Evolutionary conservation across 2,113 vertebrate genomes (phyloP).

Genomic region (Bucco capensis): DNA sequence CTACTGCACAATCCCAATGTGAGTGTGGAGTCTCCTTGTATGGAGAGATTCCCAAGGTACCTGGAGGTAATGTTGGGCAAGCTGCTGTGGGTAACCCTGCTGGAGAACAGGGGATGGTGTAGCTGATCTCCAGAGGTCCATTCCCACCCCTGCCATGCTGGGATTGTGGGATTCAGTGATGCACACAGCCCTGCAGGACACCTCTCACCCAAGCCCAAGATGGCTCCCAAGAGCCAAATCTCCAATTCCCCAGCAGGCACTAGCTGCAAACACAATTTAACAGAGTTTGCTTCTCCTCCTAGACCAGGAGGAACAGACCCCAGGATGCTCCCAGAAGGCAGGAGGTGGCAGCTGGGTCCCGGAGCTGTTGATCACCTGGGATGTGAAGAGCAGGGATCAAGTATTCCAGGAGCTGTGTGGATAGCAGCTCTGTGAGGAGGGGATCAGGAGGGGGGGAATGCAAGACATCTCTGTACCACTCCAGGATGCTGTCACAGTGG

Average conservation of each 20-base stretch:
- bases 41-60: neutral
- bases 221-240: neutral
- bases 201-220: neutral
- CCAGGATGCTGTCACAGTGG: neutral
- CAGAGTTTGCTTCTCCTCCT: neutral
- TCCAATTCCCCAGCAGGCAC: neutral
- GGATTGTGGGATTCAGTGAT: neutral
- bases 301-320: fast-evolving
- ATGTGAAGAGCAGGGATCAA: fast-evolving
- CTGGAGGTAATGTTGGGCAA: neutral
- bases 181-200: neutral
- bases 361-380: fast-evolving
- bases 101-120: neutral
- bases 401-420: fast-evolving
- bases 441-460: neutral
- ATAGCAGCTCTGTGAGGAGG: fast-evolving
- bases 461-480: neutral
- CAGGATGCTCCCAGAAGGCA: neutral
- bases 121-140: neutral
- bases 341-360: neutral
- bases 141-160: too few species aligned
- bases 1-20: neutral
- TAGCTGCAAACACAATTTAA: neutral
- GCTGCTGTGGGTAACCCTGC: neutral
- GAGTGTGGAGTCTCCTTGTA: neutral